Conservation (phyloP, 2,797 vertebrate species). For the Enteromius anoplus region DNA sequence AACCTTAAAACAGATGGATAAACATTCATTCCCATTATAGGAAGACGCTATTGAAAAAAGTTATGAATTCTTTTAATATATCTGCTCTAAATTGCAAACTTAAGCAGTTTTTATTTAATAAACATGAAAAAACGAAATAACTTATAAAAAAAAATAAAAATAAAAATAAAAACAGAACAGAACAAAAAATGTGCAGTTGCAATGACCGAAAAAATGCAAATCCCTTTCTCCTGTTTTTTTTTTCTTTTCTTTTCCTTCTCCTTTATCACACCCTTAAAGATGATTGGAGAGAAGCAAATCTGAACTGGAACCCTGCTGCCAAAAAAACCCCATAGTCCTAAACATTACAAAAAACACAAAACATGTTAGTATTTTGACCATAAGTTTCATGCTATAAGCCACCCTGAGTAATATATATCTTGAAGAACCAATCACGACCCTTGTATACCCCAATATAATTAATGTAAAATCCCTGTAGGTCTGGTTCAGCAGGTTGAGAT, state of each 20-base stretch:
- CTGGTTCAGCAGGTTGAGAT: conserved; percentile 71
- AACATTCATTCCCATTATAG: conserved; percentile 84
- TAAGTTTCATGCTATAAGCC: conserved; percentile 75
- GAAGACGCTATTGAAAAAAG: conserved; percentile 83
- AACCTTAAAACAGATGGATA: conserved; percentile 86
- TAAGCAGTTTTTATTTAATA: conserved; percentile 75
- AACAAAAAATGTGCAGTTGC: conserved; percentile 54
- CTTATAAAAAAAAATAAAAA: conserved; percentile 50
- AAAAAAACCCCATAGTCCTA: conserved; percentile 39
- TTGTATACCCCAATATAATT: conserved; percentile 61
- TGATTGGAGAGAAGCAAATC: conserved; percentile 58
- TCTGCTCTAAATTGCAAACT: conserved; percentile 69
- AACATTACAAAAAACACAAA: conserved; percentile 59
- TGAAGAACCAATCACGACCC: conserved; percentile 71
- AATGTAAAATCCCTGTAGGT: conserved; percentile 76
- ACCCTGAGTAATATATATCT: conserved; percentile 83
- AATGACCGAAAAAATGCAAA: conserved; percentile 53
- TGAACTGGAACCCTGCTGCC: conserved; percentile 66
- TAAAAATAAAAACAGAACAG: no score
- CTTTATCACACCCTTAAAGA: conserved; percentile 43
- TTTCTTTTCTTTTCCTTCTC: conserved; percentile 33
- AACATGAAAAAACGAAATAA: conserved; percentile 67
- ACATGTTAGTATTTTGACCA: conserved; percentile 64
- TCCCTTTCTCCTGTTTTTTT: conserved; percentile 45
- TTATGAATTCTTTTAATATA: conserved; percentile 70